Base-by-base conservation (phyloP, 2,888 invertebrate genomes). In the Pterostichus madidus region DNA sequence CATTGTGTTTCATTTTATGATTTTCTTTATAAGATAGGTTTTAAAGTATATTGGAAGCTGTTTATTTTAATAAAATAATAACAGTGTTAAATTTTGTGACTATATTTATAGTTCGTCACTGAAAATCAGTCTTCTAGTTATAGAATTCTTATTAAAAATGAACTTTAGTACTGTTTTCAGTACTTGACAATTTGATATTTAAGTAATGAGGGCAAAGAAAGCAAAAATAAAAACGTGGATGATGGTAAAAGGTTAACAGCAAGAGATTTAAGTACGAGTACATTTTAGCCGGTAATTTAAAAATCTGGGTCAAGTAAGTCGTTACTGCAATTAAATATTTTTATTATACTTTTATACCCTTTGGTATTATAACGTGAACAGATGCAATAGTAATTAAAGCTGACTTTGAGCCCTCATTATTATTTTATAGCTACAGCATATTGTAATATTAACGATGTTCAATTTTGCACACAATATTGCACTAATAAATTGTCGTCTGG, bases 251-350 rank as follows among this genome's bases (percentile, higher is more conserved):
- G 59, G 59, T 59, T 59, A 59, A 59, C 59, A 17, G 59, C 59
- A 32, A 39, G 64, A 32, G 64, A 35, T n/a, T 49, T 49, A 49
- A 49, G 10, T 8, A 39, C 39, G 11, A 49, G 10, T 8, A 39
- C 39, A 39, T 59, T 59, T 64, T 64, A 11, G n/a, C 64, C 13
- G 35, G 64, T 64, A 64, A 64, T 64, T 64, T 64, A 35, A 64
- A 64, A 64, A 64, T 64, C 13, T 35, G 32, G 64, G 64, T 35
- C 64, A 64, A 64, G 64, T 64, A 35, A 35, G n/a, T n/a, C n/a
- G 32, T 64, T 64, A 64, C 32, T 35, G 31, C 64, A 64, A 64
- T 64, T 64, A 64, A n/a, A 35, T 64, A 64, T 64, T 64, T 64
- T 64, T 64, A 64, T 64, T 32, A 64, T 64, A 64, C 64, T 64